These are phyloP conservation scores for Aricia agestis DNA, from an alignment of 1,140 invertebrate species.

Conservation along the genomic window DNA sequence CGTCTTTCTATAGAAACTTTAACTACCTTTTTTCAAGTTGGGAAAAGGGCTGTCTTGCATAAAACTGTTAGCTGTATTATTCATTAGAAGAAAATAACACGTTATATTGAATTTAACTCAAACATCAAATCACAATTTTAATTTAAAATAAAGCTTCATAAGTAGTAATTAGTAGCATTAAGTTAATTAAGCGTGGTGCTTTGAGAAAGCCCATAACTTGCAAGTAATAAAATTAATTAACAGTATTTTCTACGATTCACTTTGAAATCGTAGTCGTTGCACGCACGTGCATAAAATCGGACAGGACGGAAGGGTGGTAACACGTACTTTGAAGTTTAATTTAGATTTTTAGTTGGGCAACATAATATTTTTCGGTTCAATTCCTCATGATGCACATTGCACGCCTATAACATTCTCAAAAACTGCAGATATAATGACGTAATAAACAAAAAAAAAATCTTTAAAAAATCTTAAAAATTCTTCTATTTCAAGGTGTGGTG, in stretches of 20 bases:
- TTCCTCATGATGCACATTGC: too few species aligned
- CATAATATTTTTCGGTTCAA: too few species aligned
- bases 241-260: constrained; percentile 1
- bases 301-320: background rate
- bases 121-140: background rate
- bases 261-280: background rate
- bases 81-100: background rate
- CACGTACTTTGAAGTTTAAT: background rate
- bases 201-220: background rate
- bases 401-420: too few species aligned
- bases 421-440: too few species aligned
- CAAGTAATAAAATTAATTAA: background rate
- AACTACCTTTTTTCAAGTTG: too few species aligned
- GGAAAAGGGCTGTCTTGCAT: too few species aligned
- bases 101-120: background rate
- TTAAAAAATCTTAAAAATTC: too few species aligned
- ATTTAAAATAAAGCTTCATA: background rate
- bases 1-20: too few species aligned
- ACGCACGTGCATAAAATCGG: constrained; percentile 2
- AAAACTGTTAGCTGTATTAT: background rate
- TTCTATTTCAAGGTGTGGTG: too few species aligned
- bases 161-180: background rate
- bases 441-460: too few species aligned
- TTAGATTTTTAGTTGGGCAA: background rate
- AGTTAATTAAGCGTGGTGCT: background rate